phyloP scores from a whole-genome alignment of 2,113 vertebrate species.

The Colistium nudipinnis region DNA sequence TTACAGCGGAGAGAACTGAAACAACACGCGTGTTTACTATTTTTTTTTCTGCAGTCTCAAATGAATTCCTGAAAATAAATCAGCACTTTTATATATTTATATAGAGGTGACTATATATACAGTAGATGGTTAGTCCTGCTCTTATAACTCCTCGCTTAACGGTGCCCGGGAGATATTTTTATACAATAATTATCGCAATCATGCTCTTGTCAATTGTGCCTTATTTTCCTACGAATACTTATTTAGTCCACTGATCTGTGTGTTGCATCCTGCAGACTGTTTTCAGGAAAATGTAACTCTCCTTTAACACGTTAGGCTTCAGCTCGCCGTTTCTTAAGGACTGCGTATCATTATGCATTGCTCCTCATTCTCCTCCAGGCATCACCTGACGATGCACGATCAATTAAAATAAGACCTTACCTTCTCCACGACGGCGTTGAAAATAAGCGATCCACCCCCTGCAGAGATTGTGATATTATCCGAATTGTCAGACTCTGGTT shows the following conservation, averaged over 20 bases:
- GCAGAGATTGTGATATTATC: slow-evolving; percentile 72
- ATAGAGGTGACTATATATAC: not conserved
- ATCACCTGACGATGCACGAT: not conserved
- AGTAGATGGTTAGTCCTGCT: not conserved
- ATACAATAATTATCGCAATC: not conserved
- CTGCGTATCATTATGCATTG: not conserved
- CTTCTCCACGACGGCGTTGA: slow-evolving; percentile 46
- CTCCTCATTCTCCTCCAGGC: not conserved
- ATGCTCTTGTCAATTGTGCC: not conserved
- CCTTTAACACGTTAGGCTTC: not conserved
- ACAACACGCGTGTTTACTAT: not conserved
- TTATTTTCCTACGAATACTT: not conserved
- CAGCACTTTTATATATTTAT: not conserved
- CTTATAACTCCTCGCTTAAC: not conserved
- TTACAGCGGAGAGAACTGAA: not conserved
- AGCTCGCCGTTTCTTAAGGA: not conserved
- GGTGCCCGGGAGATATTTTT: not conserved
- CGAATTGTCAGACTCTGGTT: slow-evolving; percentile 41
- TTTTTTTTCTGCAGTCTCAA: not conserved
- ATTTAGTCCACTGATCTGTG: not conserved
- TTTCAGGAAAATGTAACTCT: not conserved
- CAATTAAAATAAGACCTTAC: slow-evolving; percentile 31
- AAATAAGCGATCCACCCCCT: slow-evolving; percentile 14
- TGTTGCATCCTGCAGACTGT: not conserved
- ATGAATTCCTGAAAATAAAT: not conserved